These are phyloP conservation scores for Aleiodes sp. DNA, from an alignment of 1,140 invertebrate species.

Conservation along the genomic window DNA sequence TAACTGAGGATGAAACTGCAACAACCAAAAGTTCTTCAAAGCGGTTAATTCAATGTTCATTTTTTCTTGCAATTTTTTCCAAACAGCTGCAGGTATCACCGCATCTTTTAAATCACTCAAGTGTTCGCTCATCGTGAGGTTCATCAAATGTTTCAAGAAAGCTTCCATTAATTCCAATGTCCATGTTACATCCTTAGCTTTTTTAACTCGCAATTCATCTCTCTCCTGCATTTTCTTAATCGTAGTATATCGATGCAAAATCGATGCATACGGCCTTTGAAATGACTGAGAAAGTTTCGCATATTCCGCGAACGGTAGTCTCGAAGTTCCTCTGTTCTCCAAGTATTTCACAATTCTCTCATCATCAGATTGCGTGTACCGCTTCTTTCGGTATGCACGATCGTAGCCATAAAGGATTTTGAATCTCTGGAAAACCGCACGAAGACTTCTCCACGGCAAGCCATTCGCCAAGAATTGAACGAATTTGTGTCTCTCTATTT, in stretches of 20 bases:
- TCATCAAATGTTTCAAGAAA: slow-evolving; percentile 46
- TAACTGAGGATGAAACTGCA: slow-evolving; percentile 54
- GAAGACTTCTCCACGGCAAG: slow-evolving; percentile 52
- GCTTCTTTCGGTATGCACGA: neutral
- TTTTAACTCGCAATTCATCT: neutral
- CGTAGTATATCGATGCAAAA: slow-evolving; percentile 38
- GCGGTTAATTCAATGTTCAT: slow-evolving; percentile 40
- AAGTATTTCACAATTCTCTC: slow-evolving; percentile 40
- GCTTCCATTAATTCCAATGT: slow-evolving; percentile 31
- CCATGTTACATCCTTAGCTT: slow-evolving; percentile 39
- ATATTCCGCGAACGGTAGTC: slow-evolving; percentile 19
- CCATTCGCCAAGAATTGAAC: slow-evolving; percentile 55
- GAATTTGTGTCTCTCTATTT: slow-evolving; percentile 50
- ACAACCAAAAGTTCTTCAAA: slow-evolving; percentile 48
- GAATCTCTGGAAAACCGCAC: slow-evolving; percentile 54
- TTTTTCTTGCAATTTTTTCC: slow-evolving; percentile 49
- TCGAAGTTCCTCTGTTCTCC: neutral
- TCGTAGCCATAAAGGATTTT: slow-evolving; percentile 37
- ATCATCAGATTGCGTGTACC: slow-evolving; percentile 30
- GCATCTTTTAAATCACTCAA: slow-evolving; percentile 52
- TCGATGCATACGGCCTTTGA: slow-evolving; percentile 37
- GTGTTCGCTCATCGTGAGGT: slow-evolving; percentile 42
- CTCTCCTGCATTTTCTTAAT: slow-evolving; percentile 27
- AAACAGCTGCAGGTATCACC: slow-evolving; percentile 45
- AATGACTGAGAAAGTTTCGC: slow-evolving; percentile 39